Evolutionary conservation across 2,888 invertebrate species (phyloP), one percentile per base, ranked within the genome.

Genomic region (Pinctada fucata): DNA sequence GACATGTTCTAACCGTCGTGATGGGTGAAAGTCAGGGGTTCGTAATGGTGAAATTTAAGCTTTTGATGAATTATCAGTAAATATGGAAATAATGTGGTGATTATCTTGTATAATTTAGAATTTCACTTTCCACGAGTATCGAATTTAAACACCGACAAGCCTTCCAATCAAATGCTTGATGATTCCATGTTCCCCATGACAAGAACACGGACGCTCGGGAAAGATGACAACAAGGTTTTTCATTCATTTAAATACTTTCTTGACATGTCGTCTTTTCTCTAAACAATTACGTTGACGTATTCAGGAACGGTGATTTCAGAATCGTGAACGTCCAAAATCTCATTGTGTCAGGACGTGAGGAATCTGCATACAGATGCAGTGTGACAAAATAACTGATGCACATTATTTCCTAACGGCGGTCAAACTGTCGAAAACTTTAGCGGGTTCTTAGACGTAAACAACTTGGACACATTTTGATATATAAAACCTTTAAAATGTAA

Each of bases 201-300:
- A 58, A 58, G 58, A 58, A 58, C 58, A 58, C 13, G 58, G 58
- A 58, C 58, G 13, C 0, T 58, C 58, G 13, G 13, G 58, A 13
- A 58, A 58, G 58, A 58, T 58, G 58, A 58, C 58, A 58, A 58
- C 58, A 58, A 10, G 58, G 58, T 58, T 13, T 6, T 13, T 58
- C 31, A 10, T 58, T 58, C 58, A 58, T 58, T 58, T 58, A 58
- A 58, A 58, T 58, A 58, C 13, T 58, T 58, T 58, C 58, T 58
- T 58, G 58, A 58, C 58, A 58, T 58, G 58, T 13, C 58, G 58
- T 58, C 58, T 58, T 58, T 58, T 58, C 58, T 58, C 58, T 58
- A 10, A 58, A 58, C 58, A 58, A 58, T 58, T 58, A 58, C 58
- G 58, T 58, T 58, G 58, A 58, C 58, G 58, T 10, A 13, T 10